Evolutionary conservation across 2,888 invertebrate genomes (phyloP).

Genomic region (Galerucella nymphaeae): DNA sequence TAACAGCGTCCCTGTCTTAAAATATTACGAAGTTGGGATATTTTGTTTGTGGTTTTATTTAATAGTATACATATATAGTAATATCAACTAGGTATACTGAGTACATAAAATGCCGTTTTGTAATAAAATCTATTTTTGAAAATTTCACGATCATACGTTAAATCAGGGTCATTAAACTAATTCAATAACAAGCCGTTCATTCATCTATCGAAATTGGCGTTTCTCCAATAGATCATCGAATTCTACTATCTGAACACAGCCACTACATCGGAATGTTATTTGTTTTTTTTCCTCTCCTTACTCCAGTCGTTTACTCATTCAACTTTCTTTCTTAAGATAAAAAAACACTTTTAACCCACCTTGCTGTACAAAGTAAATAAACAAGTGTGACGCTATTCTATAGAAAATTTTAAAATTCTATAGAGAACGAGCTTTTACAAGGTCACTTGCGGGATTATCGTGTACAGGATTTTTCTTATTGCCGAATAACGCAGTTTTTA

Average conservation of each 20-base stretch:
- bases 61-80: no score
- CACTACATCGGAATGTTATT: neutral
- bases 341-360: neutral
- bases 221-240: neutral
- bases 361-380: no score
- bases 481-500: neutral
- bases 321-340: neutral
- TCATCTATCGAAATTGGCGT: conserved; percentile 6
- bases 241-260: neutral
- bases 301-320: neutral
- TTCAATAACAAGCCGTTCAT: neutral
- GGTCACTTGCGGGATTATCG: neutral
- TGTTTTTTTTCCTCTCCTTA: neutral
- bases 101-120: no score
- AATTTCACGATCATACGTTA: no score
- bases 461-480: neutral
- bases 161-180: no score
- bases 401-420: neutral
- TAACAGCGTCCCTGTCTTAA: no score
- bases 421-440: neutral
- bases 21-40: no score
- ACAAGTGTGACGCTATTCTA: no score
- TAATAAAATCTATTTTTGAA: no score
- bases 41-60: no score
- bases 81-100: no score